These are phyloP conservation scores for Helleia helle DNA, from an alignment of 2,888 invertebrate genomes.

Conservation along the genomic window DNA sequence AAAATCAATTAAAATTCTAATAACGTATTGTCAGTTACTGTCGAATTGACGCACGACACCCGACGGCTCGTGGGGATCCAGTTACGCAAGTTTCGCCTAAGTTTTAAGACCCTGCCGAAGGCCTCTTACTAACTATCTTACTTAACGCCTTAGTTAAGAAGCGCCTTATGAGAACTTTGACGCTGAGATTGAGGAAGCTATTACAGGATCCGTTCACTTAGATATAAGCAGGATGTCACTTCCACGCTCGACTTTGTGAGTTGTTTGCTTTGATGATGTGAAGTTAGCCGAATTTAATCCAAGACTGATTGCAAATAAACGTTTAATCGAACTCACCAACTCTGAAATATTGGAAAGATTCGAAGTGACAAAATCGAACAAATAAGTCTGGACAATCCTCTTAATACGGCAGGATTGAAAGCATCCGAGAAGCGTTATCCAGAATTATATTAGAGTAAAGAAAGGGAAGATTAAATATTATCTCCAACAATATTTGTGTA, in stretches of 20 bases:
- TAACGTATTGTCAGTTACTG: slow-evolving; percentile 62
- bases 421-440: slow-evolving; percentile 27
- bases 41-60: slow-evolving; percentile 44
- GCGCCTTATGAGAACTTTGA: slow-evolving; percentile 73
- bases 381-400: slow-evolving; percentile 15
- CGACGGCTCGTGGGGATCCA: slow-evolving; percentile 54
- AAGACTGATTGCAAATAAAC: slow-evolving; percentile 1
- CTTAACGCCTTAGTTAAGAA: slow-evolving; percentile 72
- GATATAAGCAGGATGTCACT: slow-evolving; percentile 71
- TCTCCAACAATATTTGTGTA: slow-evolving; percentile 60
- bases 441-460: slow-evolving; percentile 37
- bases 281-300: slow-evolving; percentile 8
- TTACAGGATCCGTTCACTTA: slow-evolving; percentile 67
- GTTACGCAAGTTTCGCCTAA: slow-evolving; percentile 64
- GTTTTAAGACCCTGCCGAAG: slow-evolving; percentile 69
- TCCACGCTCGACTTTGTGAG: slow-evolving; percentile 65
- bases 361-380: slow-evolving; percentile 8
- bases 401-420: slow-evolving; percentile 14
- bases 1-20: slow-evolving; percentile 58
- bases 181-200: slow-evolving; percentile 72
- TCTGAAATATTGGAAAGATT: background rate
- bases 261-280: slow-evolving; percentile 62
- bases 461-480: slow-evolving; percentile 58
- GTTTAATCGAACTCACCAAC: slow-evolving; percentile 4
- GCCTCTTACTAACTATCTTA: slow-evolving; percentile 69